Conservation (phyloP, 2,888 invertebrate species). For the Coelopa pilipes region DNA sequence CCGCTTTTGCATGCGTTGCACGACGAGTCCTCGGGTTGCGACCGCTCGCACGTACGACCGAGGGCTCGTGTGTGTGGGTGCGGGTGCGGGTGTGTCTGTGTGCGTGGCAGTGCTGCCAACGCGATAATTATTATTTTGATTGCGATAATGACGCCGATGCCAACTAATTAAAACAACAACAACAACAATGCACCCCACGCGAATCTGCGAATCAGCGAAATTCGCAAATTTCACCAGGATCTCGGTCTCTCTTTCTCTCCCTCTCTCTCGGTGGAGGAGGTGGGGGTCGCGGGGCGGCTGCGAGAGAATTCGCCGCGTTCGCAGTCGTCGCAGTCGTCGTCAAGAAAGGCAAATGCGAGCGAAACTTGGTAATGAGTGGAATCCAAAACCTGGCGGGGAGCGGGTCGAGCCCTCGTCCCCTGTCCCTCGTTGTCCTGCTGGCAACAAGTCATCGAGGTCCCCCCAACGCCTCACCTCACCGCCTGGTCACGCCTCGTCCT, state of each 20-base stretch:
- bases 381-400: too few relatives aligned
- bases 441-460: too few relatives aligned
- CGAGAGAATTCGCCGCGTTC: conserved; percentile 1
- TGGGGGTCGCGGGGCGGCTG: not conserved
- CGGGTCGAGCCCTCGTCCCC: too few relatives aligned
- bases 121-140: conserved; percentile 31
- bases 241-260: too few relatives aligned
- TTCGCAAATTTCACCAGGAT: not conserved
- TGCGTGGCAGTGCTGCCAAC: not conserved
- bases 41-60: not conserved
- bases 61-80: not conserved
- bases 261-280: too few relatives aligned
- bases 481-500: too few relatives aligned
- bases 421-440: too few relatives aligned
- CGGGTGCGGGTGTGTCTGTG: not conserved
- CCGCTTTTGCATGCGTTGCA: too few relatives aligned
- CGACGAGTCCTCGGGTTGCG: too few relatives aligned
- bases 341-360: conserved; percentile 27
- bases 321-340: conserved; percentile 8
- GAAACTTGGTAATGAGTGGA: conserved; percentile 24
- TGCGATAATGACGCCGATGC: conserved; percentile 30
- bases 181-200: not conserved
- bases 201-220: not conserved
- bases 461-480: too few relatives aligned
- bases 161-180: conserved; percentile 34